Evolutionary conservation across 2,113 vertebrate genomes (phyloP), one percentile per base, ranked within the genome.

Genomic region (Onychorhynchus coronatus): DNA sequence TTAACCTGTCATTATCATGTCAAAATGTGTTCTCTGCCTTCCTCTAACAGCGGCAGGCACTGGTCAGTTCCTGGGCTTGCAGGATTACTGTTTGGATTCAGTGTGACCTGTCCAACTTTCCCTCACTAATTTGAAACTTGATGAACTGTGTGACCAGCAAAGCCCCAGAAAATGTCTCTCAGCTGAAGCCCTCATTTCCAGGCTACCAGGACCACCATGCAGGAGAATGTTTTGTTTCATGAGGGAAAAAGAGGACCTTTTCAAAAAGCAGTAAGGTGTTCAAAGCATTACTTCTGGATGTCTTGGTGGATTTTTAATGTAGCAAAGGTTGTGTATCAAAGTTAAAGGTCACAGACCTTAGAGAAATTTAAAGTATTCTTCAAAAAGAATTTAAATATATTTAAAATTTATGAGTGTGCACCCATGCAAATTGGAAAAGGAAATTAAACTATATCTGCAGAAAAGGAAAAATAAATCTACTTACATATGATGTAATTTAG

Each of bases 391-490:
- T 92, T 82, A 82, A 96, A 96, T 65, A 39, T 73, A 46, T 94
- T 91, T 91, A 87, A 97, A 96, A 97, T 94, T 86, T 94, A 93
- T 86, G 75, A 88, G 25, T 65, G 89, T 89, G 73, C 92, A 94
- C 73, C 83, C 92, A 93, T 87, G 86, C 70, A 97, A 95, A 96
- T 95, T 94, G 88, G 75, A 94, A 91, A 86, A 97, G 71, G 75
- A 96, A 95, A 97, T 93, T 92, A 94, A 96, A 95, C 92, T 94
- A 5, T 88, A 96, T 80, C 88, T 94, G 81, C 70, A 65, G 61
- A 92, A 93, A 96, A 93, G 80, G 59, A 94, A 91, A 95, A 89
- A 90, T 93, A 96, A 91, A 96, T 93, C 75, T 87, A 82, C 85
- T 95, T 89, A 93, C 20, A 5, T 68, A 85, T 95, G 92, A 95